Conservation (phyloP, 2,797 vertebrate genomes). For the Aplochiton taeniatus region DNA sequence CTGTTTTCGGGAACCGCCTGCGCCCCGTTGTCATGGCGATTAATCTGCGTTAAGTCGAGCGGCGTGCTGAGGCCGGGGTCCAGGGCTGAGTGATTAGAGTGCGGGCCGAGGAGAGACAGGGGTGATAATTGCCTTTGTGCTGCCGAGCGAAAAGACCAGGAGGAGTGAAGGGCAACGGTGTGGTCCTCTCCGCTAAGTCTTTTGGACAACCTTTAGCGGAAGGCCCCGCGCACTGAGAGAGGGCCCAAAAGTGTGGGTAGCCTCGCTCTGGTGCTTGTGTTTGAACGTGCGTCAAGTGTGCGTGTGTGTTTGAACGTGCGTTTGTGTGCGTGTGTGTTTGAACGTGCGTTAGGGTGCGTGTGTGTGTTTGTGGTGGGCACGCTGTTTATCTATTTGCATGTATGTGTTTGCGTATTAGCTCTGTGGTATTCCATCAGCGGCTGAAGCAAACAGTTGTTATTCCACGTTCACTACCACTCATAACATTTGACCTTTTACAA, state of each 20-base stretch:
- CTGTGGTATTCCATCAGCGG: no score
- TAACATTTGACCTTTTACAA: no score
- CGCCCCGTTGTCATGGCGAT: constrained; percentile 56
- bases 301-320: constrained; percentile 38
- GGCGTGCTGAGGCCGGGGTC: constrained; percentile 20
- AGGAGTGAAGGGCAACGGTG: constrained; percentile 61
- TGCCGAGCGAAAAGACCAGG: constrained; percentile 42
- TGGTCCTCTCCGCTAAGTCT: constrained; percentile 42
- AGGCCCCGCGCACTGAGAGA: constrained; percentile 40
- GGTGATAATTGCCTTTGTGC: constrained; percentile 68
- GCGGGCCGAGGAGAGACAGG: constrained; percentile 50
- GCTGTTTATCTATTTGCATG: background rate
- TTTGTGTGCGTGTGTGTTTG: constrained; percentile 18
- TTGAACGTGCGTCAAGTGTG: background rate
- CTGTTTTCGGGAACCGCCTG: constrained; percentile 34
- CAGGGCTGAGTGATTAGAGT: constrained; percentile 35
- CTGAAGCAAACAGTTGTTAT: no score
- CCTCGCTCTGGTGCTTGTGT: constrained; percentile 36
- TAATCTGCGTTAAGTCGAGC: constrained; percentile 56
- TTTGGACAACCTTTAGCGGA: constrained; percentile 27
- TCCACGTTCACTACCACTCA: no score
- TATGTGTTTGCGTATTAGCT: no score
- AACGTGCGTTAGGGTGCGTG: constrained; percentile 25
- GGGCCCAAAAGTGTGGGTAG: constrained; percentile 25
- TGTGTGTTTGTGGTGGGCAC: background rate